Conservation (phyloP, 2,888 invertebrate genomes). For the Linnaemya tessellans region DNA sequence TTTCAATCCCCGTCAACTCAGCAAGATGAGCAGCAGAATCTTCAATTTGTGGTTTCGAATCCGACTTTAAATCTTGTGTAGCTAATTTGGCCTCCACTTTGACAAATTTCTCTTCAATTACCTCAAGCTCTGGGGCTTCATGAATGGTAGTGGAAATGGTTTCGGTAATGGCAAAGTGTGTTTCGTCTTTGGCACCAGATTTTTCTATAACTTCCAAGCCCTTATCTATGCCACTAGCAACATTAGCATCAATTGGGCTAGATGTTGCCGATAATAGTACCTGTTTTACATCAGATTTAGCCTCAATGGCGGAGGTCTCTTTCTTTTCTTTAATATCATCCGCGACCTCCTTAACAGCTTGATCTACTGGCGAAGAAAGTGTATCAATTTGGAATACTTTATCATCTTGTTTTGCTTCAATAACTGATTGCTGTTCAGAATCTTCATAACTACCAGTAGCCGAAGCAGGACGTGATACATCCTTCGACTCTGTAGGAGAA, state of each 20-base stretch:
- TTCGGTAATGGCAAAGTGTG: conserved; percentile 28
- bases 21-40: conserved; percentile 33
- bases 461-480: conserved; percentile 43
- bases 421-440: conserved; percentile 47
- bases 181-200: not conserved
- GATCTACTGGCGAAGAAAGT: conserved; percentile 79
- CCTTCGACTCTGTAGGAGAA: conserved; percentile 45
- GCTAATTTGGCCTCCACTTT: conserved; percentile 40
- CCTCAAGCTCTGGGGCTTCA: conserved; percentile 59
- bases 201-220: not conserved
- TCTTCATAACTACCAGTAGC: conserved; percentile 60
- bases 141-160: conserved; percentile 78
- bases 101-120: conserved; percentile 59
- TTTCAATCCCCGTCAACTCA: conserved; percentile 64
- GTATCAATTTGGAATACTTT: conserved; percentile 67
- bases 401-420: conserved; percentile 36
- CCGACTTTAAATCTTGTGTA: not conserved
- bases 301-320: conserved; percentile 29
- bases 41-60: conserved; percentile 38
- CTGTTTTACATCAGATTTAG: not conserved
- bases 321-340: conserved; percentile 23
- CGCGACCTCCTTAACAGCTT: conserved; percentile 69
- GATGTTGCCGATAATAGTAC: conserved; percentile 48
- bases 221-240: not conserved
- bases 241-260: conserved; percentile 39